Percentiles rank a stretch among this genome's conserved stretches.
These are phyloP conservation scores for Drosophila borborema DNA, from an alignment of 2,888 invertebrate species.

Conservation along the genomic window DNA sequence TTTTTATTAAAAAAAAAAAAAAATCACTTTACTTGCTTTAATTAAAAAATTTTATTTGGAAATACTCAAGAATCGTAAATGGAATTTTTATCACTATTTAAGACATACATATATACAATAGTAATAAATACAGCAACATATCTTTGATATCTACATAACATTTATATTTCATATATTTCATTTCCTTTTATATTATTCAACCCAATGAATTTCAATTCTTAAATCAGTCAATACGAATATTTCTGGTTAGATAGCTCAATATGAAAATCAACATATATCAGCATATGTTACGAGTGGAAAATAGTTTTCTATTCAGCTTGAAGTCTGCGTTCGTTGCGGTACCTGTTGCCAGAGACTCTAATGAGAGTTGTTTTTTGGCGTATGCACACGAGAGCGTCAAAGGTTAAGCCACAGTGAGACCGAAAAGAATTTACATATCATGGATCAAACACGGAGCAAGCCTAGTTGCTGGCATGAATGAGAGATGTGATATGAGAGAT, in stretches of 20 bases:
- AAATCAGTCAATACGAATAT: background rate
- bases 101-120: too few relatives aligned
- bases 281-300: background rate
- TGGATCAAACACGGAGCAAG: constrained; percentile 46
- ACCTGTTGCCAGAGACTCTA: constrained; percentile 50
- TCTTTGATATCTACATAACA: background rate
- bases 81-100: too few relatives aligned
- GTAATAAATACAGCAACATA: background rate
- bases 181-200: too few relatives aligned
- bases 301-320: background rate
- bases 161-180: too few relatives aligned
- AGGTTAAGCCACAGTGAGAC: constrained; percentile 49
- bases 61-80: too few relatives aligned
- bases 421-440: constrained; percentile 61
- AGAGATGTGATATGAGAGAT: background rate
- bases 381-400: constrained; percentile 27
- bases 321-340: background rate
- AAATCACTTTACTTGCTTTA: too few relatives aligned
- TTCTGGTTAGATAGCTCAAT: background rate
- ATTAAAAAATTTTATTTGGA: too few relatives aligned
- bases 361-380: constrained; percentile 33
- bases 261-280: background rate
- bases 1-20: too few relatives aligned
- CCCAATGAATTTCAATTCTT: background rate
- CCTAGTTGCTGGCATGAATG: constrained; percentile 5